Evolutionary conservation across 1,140 invertebrate species (phyloP), one percentile per base, ranked within the genome.

Genomic region (Parapsyche elsis): DNA sequence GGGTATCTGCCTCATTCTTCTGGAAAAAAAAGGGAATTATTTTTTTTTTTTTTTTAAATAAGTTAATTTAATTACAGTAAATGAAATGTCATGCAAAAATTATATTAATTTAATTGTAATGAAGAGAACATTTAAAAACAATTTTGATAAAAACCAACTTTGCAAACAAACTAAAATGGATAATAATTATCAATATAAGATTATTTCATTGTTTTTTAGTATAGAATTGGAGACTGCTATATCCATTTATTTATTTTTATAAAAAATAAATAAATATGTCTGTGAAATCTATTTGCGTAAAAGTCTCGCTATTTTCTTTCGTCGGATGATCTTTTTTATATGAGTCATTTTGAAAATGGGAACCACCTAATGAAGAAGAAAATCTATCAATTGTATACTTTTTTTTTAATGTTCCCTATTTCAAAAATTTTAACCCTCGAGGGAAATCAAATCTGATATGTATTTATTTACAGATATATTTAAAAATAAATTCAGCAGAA

Each of bases 301-400:
- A 24, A 67, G 24, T 67, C 64, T 24, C 10, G 64, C 21, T 12
- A 67, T 9, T 67, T 67, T 67, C 64, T 30, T 67, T 26, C 12
- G 19, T 23, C 64, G 23, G 64, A 67, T 67, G 64, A 67, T 67
- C 24, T n/a, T 67, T 26, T 26, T 67, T 23, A 67, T 67, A 26
- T 26, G 23, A 26, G 19, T 12, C 23, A 67, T 67, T 26, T 67
- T 26, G 64, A 67, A 67, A 67, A 67, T 67, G 21, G 64, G 64
- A 26, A 19, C 21, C 64, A 67, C 64, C 64, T 67, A 67, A 67
- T 23, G 24, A 53, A 53, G 64, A 67, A 67, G 24, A 67, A 67
- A 26, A 26, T 26, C 9, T 1, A 30, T n/a, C n/a, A n/a, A n/a
- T n/a, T 38, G 30, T 67, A 19, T 24, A 26, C 26, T 67, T 10